Conservation (phyloP, 2,888 invertebrate genomes). For the Dasypogon diadema region DNA sequence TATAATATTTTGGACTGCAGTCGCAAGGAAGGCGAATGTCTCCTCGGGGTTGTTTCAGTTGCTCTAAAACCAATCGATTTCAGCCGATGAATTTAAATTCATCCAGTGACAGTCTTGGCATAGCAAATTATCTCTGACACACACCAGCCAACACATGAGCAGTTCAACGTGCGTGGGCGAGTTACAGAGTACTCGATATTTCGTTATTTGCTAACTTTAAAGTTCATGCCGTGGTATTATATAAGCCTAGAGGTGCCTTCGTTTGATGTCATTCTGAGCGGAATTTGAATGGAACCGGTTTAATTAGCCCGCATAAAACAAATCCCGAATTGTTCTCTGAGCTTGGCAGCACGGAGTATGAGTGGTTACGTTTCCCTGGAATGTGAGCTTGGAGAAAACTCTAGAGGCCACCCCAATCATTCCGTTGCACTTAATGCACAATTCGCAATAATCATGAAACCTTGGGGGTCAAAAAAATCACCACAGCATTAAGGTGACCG, state of each 20-base stretch:
- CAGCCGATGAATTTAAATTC: constrained; percentile 34
- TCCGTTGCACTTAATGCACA: too few relatives aligned
- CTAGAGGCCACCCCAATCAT: too few relatives aligned
- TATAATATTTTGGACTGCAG: constrained; percentile 25
- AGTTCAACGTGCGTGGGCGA: not conserved
- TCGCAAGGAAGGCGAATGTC: not conserved
- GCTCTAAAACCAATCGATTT: constrained; percentile 18
- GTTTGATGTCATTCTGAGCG: not conserved
- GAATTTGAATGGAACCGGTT: not conserved
- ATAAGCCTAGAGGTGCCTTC: not conserved
- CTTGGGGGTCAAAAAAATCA: too few relatives aligned
- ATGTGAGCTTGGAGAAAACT: too few relatives aligned
- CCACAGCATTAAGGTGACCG: constrained; percentile 19
- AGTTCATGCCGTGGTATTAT: not conserved
- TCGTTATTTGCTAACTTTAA: not conserved
- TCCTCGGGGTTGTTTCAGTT: not conserved
- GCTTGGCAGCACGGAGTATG: too few relatives aligned
- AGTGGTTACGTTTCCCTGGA: too few relatives aligned
- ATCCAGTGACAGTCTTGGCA: not conserved
- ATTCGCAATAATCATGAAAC: too few relatives aligned
- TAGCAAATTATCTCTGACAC: not conserved
- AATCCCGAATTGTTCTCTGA: too few relatives aligned
- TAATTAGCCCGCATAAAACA: not conserved
- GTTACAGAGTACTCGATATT: too few relatives aligned
- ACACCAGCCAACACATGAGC: too few relatives aligned